phyloP scores from a whole-genome alignment of 2,113 vertebrate genomes.

The Rhagologus leucostigma region DNA sequence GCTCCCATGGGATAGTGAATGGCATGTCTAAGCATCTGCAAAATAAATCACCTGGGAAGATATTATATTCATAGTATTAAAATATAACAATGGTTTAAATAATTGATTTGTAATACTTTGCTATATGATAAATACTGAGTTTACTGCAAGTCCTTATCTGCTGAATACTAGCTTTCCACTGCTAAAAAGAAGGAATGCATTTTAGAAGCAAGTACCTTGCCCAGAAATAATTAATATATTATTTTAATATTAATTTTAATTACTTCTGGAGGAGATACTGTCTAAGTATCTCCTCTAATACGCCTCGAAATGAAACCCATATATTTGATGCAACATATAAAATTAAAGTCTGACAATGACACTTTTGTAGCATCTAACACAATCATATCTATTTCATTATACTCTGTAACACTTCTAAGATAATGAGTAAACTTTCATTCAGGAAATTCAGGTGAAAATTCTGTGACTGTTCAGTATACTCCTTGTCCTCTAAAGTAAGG shows the following conservation, averaged over 20 bases:
- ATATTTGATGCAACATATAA: background rate
- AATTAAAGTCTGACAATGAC: background rate
- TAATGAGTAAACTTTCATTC: background rate
- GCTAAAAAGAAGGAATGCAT: constrained; percentile 16
- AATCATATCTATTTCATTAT: background rate
- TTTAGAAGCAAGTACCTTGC: constrained; percentile 23
- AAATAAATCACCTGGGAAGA: constrained; percentile 36
- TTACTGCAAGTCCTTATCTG: constrained; percentile 42
- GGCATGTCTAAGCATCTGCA: background rate
- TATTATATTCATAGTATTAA: constrained; percentile 2
- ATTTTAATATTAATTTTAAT: constrained; percentile 10
- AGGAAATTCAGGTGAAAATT: background rate
- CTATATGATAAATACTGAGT: background rate
- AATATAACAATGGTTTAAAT: constrained; percentile 26
- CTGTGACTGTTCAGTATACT: background rate
- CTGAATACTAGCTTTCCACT: constrained; percentile 43
- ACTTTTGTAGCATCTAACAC: background rate
- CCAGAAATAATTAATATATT: background rate
- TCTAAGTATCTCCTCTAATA: background rate
- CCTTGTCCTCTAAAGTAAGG: background rate
- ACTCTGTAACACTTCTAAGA: background rate
- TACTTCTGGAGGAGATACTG: background rate
- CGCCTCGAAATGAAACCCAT: background rate
- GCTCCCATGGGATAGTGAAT: background rate
- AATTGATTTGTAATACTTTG: constrained; percentile 5